Conservation (phyloP, 2,113 vertebrate species). For the Nansenia antarctica region DNA sequence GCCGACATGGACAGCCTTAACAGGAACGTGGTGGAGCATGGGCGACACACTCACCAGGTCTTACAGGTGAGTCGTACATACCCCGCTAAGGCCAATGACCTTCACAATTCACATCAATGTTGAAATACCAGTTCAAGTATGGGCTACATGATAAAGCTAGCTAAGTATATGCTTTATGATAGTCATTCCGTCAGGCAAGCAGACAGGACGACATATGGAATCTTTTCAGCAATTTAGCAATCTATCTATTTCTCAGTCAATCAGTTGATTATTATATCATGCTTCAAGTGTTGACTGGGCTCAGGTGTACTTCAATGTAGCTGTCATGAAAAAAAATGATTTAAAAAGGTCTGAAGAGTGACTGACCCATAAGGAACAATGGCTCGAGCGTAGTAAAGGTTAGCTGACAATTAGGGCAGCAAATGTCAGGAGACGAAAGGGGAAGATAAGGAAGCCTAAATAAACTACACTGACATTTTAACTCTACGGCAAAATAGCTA, state of each 20-base stretch:
- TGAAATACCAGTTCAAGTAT: no score
- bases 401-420: constrained; percentile 32
- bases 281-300: no score
- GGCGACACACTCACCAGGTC: constrained; percentile 73
- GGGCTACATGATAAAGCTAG: no score
- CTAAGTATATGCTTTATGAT: no score
- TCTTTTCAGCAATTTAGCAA: neutral
- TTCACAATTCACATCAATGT: neutral
- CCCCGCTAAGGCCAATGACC: neutral
- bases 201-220: neutral
- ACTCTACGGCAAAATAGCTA: neutral
- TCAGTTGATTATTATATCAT: no score
- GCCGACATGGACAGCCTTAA: constrained; percentile 69
- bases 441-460: constrained; percentile 27
- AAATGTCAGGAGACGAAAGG: constrained; percentile 27
- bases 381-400: constrained; percentile 13
- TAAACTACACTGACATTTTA: constrained; percentile 36
- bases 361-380: constrained; percentile 8
- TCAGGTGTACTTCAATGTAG: neutral
- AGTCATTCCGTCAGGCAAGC: neutral
- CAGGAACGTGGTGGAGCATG: constrained; percentile 51
- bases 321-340: neutral
- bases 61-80: constrained; percentile 74
- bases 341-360: neutral
- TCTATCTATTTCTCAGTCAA: neutral